Evolutionary conservation across 1,140 invertebrate genomes (phyloP), one percentile per base, ranked within the genome.

Genomic region (Pygmarrhopalites habei): DNA sequence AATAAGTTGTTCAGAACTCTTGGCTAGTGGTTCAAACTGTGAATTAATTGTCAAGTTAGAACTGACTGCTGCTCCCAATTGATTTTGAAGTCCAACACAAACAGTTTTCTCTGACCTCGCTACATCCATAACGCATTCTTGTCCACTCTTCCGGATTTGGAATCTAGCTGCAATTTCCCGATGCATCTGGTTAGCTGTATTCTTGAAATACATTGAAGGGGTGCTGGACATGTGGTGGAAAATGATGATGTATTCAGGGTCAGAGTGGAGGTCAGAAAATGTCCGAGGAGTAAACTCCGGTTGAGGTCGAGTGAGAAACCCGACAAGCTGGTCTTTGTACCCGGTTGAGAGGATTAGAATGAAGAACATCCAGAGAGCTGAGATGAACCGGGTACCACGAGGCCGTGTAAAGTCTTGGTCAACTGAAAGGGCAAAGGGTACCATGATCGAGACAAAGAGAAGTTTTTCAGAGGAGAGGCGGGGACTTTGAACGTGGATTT

Each of bases 181-280:
- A 28, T 52, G 49, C 2, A 52, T 26, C 14, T 21, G 25, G 25
- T 29, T 52, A 4, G 3, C 49, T 7, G 49, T 52, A 28, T 4
- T 4, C 49, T 52, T 29, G 49, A 52, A 52, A 28, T 52, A 52
- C 49, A 52, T 28, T 2, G 49, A 52, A n/a, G 49, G 49, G 7
- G 49, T 52, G 10, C 23, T 28, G 14, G 23, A 3, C 49, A 26
- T 28, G 49, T 52, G 12, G 49, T 28, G n/a, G 25, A 52, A 52
- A 26, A 52, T 28, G 23, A 52, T 26, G 3, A 28, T 25, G 25
- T 28, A 52, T 7, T 52, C 28, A 14, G 23, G 49, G 21, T 12
- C 23, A 5, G 10, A 2, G 28, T 52, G n/a, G 10, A 52, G 28
- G 2, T 52, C 14, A 15, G 15, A 3, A 23, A 52, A 52, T 4